Evolutionary conservation across 2,797 vertebrate genomes (phyloP), one percentile per base, ranked within the genome.

Genomic region (Macropus fuliginosus): DNA sequence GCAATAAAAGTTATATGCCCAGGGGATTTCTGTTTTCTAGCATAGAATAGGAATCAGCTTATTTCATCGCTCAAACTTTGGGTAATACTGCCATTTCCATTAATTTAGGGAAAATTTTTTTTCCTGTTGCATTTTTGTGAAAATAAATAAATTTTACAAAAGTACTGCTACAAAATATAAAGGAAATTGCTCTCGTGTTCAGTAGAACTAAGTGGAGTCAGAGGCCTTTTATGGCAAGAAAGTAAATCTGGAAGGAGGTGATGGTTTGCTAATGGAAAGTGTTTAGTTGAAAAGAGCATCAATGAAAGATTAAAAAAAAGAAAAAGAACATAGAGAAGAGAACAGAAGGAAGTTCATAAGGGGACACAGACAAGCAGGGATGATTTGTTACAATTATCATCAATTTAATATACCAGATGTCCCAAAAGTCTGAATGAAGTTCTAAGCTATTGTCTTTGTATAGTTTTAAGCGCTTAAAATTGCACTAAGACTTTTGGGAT

Each of bases 241-340:
- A 46, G 52, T 54, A 91, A 97, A 92, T 90, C 95, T 34, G 12
- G 10, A 93, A 91, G 56, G 91, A 89, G n/a, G 14, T 29, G 56
- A 46, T 56, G 91, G 93, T 40, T 92, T 74, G 90, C 56, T 91
- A 94, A 92, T 94, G 91, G 93, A 95, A 95, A 87, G 95, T 81
- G 94, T 31, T 34, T 56, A 28, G 81, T 54, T 93, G 94, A 94
- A 93, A 95, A 50, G 74, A 87, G 40, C 74, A 87, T 87, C 74
- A 87, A 87, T 87, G 74, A 87, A 87, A 87, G 6, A 46, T 81
- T 46, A 56, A 56, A n/a, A 66, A 66, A n/a, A 34, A 34, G 4
- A 34, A 74, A 74, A 81, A 81, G 66, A 40, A 74, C 66, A 74
- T 24, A 40, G n/a, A 81, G n/a, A 81, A 40, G 8, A 87, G 40